Evolutionary conservation across 2,797 vertebrate genomes (phyloP).

Genomic region (Sebastolobus alascanus): DNA sequence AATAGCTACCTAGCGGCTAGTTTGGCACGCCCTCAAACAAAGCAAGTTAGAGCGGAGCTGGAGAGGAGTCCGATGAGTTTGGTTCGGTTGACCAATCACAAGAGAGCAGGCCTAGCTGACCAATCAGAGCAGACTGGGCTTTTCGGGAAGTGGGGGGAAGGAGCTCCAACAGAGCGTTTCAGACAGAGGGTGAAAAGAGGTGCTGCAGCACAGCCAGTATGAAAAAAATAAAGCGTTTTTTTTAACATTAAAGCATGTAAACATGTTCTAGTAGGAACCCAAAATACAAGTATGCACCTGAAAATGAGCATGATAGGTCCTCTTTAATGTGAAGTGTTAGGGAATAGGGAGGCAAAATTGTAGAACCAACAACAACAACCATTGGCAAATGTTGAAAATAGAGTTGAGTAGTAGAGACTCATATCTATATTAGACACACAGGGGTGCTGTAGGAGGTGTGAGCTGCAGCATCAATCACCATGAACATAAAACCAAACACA

Average conservation of each 20-base stretch:
- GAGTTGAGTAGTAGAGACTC: conserved; percentile 4
- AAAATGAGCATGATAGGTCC: not conserved
- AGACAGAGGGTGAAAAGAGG: too few relatives aligned
- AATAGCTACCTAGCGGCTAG: not conserved
- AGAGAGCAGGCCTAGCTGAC: not conserved
- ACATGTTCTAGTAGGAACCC: not conserved
- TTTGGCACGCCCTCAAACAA: not conserved
- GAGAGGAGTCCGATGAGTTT: not conserved
- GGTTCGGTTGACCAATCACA: not conserved
- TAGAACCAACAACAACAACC: not conserved
- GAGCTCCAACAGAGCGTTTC: too few relatives aligned
- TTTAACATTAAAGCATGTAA: not conserved
- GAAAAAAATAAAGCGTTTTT: not conserved
- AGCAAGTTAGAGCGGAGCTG: not conserved
- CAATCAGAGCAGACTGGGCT: not conserved
- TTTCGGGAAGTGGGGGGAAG: too few relatives aligned
- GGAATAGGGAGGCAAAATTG: conserved; percentile 13
- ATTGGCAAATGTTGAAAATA: conserved; percentile 17
- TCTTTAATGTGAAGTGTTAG: not conserved
- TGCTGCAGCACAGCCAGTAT: not conserved
- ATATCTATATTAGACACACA: conserved; percentile 7
- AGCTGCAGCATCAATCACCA: conserved; percentile 55
- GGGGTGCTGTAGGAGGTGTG: conserved; percentile 5
- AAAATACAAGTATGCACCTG: not conserved
- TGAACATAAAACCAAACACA: conserved; percentile 50